Evolutionary conservation across 2,113 vertebrate genomes (phyloP).

Genomic region (Nasalis larvatus): DNA sequence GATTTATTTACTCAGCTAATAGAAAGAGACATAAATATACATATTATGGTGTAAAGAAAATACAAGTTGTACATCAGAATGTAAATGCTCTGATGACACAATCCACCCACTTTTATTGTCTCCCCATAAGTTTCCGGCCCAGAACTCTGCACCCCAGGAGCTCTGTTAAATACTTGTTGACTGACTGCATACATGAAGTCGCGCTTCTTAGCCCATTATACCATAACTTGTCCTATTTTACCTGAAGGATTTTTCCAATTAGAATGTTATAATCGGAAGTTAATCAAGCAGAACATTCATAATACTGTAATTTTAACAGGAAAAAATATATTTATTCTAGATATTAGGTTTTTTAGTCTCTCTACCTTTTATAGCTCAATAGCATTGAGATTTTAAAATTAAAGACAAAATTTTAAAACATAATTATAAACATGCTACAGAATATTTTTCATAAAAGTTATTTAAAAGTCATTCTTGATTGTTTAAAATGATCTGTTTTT

Average conservation of each 20-base stretch:
- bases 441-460: conserved; percentile 44
- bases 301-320: conserved; percentile 71
- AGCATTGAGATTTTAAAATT: conserved; percentile 12
- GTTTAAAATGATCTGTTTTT: neutral
- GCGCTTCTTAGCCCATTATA: neutral
- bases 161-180: neutral
- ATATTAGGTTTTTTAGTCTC: conserved; percentile 55
- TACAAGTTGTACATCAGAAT: neutral
- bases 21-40: neutral
- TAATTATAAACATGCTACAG: conserved; percentile 35
- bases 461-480: neutral
- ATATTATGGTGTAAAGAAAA: neutral
- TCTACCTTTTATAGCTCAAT: conserved; percentile 13
- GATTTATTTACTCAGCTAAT: neutral
- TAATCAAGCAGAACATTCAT: conserved; percentile 77
- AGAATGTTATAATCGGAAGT: conserved; percentile 70
- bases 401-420: conserved; percentile 29
- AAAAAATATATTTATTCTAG: conserved; percentile 66
- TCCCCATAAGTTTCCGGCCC: neutral
- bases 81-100: neutral
- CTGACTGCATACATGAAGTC: conserved; percentile 2
- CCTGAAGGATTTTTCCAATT: conserved; percentile 78
- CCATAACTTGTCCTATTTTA: conserved; percentile 60
- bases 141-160: neutral
- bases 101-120: neutral